phyloP scores from a whole-genome alignment of 2,797 vertebrate genomes.

The Clarias pachynema region DNA sequence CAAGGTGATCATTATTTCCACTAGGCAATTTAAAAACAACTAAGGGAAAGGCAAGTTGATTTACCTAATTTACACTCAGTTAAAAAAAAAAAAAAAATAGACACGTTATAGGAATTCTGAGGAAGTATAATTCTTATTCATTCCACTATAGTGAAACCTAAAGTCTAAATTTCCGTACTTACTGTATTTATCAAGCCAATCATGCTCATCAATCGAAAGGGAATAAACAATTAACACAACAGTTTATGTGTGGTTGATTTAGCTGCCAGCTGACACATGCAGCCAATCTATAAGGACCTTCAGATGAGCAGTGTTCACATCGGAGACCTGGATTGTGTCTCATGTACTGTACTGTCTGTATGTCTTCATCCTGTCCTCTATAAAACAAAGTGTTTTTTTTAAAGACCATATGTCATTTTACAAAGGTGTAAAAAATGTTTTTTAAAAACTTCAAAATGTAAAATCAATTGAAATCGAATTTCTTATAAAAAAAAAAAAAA shows the following conservation, averaged over 20 bases:
- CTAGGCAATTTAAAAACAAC: neutral
- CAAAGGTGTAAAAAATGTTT: neutral
- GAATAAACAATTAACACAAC: conserved; percentile 39
- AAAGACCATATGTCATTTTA: neutral
- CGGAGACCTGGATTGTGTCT: neutral
- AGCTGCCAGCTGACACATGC: conserved; percentile 8
- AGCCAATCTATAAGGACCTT: conserved; percentile 9
- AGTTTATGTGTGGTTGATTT: conserved; percentile 35
- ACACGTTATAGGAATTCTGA: too few relatives aligned
- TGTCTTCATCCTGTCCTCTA: neutral
- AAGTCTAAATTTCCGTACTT: neutral
- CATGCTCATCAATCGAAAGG: conserved; percentile 25
- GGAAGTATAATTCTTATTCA: too few relatives aligned
- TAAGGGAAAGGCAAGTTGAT: neutral
- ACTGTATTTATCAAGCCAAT: conserved; percentile 10
- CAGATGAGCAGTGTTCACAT: conserved; percentile 13
- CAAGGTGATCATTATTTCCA: neutral
- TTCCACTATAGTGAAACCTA: neutral
- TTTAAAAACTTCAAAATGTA: neutral
- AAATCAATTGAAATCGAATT: neutral
- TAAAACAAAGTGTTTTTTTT: neutral
- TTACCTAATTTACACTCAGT: neutral
- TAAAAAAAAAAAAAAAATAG: neutral
- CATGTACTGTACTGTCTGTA: neutral
- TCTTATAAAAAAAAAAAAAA: neutral